A percentile compares a stretch with the other conserved stretches of the same genome.
Conservation (phyloP, 1,140 invertebrate genomes). For the Ips nitidus region DNA sequence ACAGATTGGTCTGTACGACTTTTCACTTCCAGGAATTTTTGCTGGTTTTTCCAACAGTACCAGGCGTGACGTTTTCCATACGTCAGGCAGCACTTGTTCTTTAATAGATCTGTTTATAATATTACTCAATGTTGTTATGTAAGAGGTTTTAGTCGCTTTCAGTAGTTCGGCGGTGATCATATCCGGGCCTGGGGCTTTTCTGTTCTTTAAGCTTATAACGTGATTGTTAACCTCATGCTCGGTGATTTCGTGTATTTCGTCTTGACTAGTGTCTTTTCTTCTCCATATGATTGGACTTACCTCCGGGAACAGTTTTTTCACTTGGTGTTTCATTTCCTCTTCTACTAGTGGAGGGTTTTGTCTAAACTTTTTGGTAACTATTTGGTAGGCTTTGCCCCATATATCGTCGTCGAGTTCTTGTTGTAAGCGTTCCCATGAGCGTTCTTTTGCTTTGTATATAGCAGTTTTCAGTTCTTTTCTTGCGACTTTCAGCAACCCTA, state of each 20-base stretch:
- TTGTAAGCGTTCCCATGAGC: background rate
- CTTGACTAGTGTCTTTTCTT: too few relatives aligned
- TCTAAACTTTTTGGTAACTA: background rate
- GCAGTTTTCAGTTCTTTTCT: background rate
- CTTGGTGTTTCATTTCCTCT: background rate
- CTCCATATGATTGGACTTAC: background rate
- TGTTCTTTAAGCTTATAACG: conserved; percentile 17
- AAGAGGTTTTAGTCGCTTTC: too few relatives aligned
- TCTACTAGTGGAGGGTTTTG: background rate
- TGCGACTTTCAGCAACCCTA: background rate
- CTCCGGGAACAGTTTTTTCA: background rate
- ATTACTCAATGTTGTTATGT: too few relatives aligned
- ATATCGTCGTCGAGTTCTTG: background rate
- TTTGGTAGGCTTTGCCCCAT: background rate
- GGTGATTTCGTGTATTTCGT: too few relatives aligned
- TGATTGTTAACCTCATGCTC: conserved; percentile 24
- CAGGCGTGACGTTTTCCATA: conserved; percentile 26
- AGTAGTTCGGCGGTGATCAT: conserved; percentile 37
- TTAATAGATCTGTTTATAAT: background rate
- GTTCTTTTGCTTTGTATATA: background rate
- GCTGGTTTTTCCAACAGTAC: conserved; percentile 20
- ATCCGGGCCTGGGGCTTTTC: conserved; percentile 42
- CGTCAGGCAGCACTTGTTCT: conserved; percentile 13
- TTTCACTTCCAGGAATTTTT: background rate
- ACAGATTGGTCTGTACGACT: conserved; percentile 31